phyloP scores from a whole-genome alignment of 1,140 invertebrate species.

The Aphis gossypii region DNA sequence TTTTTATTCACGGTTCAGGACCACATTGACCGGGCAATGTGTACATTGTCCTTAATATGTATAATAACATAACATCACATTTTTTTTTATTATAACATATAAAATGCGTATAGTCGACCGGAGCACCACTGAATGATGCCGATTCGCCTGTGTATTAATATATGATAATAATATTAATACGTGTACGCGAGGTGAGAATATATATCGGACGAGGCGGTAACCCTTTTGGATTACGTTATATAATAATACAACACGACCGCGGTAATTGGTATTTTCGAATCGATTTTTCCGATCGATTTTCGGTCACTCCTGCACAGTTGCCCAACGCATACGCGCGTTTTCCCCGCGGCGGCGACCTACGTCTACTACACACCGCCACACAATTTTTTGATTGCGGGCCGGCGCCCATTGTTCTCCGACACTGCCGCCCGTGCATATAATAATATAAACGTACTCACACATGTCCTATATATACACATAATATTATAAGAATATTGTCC shows the following conservation, averaged over 20 bases:
- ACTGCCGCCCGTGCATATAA: not conserved
- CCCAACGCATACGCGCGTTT: not conserved
- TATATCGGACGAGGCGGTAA: not conserved
- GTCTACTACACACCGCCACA: not conserved
- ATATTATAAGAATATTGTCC: not conserved
- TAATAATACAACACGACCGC: not conserved
- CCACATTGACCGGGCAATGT: no score
- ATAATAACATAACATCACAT: no score
- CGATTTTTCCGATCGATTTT: conserved; percentile 23
- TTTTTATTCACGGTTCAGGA: no score
- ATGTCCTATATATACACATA: not conserved
- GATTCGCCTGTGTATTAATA: no score
- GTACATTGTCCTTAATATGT: no score
- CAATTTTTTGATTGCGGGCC: not conserved
- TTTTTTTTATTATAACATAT: no score
- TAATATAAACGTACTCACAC: not conserved
- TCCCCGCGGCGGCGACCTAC: not conserved
- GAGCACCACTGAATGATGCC: no score
- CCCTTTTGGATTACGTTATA: not conserved
- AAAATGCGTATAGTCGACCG: no score
- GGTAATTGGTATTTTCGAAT: conserved; percentile 3
- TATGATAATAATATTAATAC: no score
- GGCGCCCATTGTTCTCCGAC: not conserved
- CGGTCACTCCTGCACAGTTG: not conserved
- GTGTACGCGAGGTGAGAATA: not conserved